These are phyloP conservation scores for Caenorhabditis drosophilae DNA, from an alignment of 2,888 invertebrate genomes.

Conservation along the genomic window DNA sequence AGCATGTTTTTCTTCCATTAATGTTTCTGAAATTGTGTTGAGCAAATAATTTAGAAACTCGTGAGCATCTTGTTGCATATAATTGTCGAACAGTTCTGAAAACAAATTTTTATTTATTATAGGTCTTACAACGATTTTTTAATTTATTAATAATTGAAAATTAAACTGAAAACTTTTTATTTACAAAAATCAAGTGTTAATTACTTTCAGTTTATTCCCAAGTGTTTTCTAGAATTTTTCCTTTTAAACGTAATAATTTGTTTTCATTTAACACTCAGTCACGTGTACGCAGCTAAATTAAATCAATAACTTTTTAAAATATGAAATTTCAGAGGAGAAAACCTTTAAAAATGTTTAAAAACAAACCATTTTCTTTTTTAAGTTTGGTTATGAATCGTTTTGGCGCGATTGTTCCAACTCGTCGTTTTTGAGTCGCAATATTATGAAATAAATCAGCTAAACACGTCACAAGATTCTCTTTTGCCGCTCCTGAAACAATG, in stretches of 20 bases:
- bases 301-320: too few relatives aligned
- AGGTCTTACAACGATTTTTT: background rate
- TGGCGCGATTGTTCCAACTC: conserved; percentile 96
- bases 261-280: too few relatives aligned
- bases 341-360: too few relatives aligned
- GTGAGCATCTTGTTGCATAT: conserved; percentile 96
- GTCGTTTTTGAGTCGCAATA: conserved; percentile 99
- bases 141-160: background rate
- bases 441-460: conserved; percentile 97
- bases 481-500: conserved; percentile 71
- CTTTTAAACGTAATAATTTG: too few relatives aligned
- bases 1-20: conserved; percentile 72
- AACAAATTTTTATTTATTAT: too few relatives aligned
- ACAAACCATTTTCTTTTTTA: conserved; percentile 95
- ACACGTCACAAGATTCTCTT: conserved; percentile 95
- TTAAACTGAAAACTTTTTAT: too few relatives aligned
- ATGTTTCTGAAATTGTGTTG: conserved; percentile 96
- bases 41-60: conserved; percentile 98
- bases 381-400: conserved; percentile 98
- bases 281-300: too few relatives aligned
- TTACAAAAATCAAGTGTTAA: background rate
- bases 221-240: too few relatives aligned
- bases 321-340: too few relatives aligned
- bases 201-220: too few relatives aligned
- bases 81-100: conserved; percentile 97